These are phyloP conservation scores for Pygmarrhopalites habei DNA, from an alignment of 1,140 invertebrate species.

Conservation along the genomic window DNA sequence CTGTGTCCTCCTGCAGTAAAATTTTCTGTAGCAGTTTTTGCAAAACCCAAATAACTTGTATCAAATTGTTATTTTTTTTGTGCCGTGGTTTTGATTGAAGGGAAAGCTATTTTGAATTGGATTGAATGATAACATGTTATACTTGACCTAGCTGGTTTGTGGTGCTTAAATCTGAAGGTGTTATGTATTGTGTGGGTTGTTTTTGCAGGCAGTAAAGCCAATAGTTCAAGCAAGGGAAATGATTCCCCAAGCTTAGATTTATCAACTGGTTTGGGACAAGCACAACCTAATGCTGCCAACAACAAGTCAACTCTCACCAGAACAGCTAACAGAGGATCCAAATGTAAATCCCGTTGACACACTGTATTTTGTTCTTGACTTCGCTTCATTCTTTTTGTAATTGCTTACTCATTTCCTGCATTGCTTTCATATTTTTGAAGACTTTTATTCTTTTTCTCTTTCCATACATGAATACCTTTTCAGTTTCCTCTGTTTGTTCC, in stretches of 20 bases:
- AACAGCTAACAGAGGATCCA: conserved; percentile 34
- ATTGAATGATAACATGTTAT: conserved; percentile 1
- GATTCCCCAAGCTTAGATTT: conserved; percentile 28
- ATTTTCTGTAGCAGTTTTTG: too few species aligned
- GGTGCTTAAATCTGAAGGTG: conserved; percentile 20
- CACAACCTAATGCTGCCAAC: conserved; percentile 16
- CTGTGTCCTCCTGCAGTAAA: too few species aligned
- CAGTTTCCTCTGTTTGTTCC: too few species aligned
- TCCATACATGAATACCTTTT: background rate
- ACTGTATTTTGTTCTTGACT: background rate
- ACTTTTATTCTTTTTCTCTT: background rate
- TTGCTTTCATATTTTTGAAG: background rate
- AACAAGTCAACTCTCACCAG: conserved; percentile 30
- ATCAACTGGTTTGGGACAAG: conserved; percentile 17
- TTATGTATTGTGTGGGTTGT: conserved; percentile 32
- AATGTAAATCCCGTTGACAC: conserved; percentile 24
- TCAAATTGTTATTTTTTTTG: background rate
- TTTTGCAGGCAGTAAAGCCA: conserved; percentile 43
- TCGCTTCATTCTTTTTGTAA: background rate
- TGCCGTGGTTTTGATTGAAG: conserved; percentile 17
- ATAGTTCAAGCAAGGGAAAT: conserved; percentile 40
- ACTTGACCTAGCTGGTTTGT: conserved; percentile 16
- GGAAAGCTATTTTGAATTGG: conserved; percentile 13
- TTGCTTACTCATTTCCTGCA: background rate
- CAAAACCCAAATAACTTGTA: background rate